These are phyloP conservation scores for Tyto alba DNA, from an alignment of 2,113 vertebrate species.

Conservation along the genomic window DNA sequence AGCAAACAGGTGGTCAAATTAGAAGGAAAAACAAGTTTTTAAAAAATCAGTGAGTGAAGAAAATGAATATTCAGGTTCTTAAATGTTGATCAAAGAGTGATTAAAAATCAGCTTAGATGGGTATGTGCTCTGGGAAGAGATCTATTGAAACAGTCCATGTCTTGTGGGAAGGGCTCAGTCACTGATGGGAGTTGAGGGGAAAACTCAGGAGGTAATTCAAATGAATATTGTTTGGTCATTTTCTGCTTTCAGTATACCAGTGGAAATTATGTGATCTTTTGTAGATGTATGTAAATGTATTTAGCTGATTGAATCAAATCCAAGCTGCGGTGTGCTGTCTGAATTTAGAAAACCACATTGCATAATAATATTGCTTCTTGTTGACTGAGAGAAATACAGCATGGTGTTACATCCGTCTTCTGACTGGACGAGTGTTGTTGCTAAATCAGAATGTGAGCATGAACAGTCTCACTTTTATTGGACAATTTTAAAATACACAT, in stretches of 20 bases:
- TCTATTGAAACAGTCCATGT: accelerated
- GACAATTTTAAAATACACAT: background rate
- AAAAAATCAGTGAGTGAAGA: background rate
- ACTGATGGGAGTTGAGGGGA: background rate
- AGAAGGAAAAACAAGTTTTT: slow-evolving; percentile 4
- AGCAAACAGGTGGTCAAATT: slow-evolving; percentile 45
- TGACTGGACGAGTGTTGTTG: background rate
- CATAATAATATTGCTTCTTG: background rate
- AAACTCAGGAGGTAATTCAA: background rate
- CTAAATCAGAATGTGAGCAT: background rate
- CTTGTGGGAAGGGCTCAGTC: background rate
- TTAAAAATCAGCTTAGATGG: background rate
- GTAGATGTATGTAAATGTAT: background rate
- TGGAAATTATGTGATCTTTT: background rate
- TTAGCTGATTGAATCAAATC: background rate
- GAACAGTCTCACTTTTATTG: background rate
- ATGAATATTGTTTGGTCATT: background rate
- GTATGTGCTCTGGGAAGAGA: background rate
- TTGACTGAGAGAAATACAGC: background rate
- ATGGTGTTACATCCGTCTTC: background rate
- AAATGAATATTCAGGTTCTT: background rate
- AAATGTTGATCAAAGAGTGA: background rate
- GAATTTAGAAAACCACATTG: background rate
- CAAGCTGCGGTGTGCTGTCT: background rate
- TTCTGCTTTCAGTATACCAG: background rate